Percentiles rank a stretch among this genome's conserved stretches.
Conservation (phyloP, 2,797 vertebrate genomes). For the Antennarius maculatus region DNA sequence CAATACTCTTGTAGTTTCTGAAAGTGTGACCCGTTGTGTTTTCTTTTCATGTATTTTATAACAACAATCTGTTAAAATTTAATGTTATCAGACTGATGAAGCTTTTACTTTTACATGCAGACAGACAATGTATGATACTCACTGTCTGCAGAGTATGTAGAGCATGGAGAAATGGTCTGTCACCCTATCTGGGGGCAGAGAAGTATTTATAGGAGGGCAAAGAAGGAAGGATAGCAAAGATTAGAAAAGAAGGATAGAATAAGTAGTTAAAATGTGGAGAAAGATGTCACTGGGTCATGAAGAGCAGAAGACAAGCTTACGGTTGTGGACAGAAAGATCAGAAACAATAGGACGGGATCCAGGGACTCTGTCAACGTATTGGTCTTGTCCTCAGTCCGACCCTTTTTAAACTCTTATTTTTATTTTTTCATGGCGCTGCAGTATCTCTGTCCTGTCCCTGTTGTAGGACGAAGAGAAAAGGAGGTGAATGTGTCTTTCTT, state of each 20-base stretch:
- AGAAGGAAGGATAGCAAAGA: slow-evolving; percentile 10
- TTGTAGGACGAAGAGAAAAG: neutral
- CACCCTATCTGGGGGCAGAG: slow-evolving; percentile 42
- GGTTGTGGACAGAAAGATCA: slow-evolving; percentile 19
- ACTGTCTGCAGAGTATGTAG: slow-evolving; percentile 56
- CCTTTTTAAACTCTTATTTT: neutral
- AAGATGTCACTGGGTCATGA: neutral
- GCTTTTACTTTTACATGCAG: slow-evolving; percentile 15
- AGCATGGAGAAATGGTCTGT: slow-evolving; percentile 54
- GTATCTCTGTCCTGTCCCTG: neutral
- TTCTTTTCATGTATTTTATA: neutral
- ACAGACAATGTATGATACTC: slow-evolving; percentile 34
- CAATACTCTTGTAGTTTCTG: neutral
- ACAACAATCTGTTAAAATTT: neutral
- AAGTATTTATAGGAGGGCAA: slow-evolving; percentile 56
- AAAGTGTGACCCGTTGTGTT: too few species aligned
- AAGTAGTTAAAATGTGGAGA: neutral
- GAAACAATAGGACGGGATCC: neutral
- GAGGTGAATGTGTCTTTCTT: slow-evolving; percentile 15
- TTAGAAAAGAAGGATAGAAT: slow-evolving; percentile 12
- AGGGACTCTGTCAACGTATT: neutral
- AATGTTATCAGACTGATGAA: neutral
- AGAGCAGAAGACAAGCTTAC: slow-evolving; percentile 7
- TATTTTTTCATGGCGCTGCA: neutral
- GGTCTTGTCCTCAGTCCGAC: slow-evolving; percentile 12